Evolutionary conservation across 1,140 invertebrate species (phyloP), one percentile per base, ranked within the genome.

Genomic region (Ruditapes philippinarum): DNA sequence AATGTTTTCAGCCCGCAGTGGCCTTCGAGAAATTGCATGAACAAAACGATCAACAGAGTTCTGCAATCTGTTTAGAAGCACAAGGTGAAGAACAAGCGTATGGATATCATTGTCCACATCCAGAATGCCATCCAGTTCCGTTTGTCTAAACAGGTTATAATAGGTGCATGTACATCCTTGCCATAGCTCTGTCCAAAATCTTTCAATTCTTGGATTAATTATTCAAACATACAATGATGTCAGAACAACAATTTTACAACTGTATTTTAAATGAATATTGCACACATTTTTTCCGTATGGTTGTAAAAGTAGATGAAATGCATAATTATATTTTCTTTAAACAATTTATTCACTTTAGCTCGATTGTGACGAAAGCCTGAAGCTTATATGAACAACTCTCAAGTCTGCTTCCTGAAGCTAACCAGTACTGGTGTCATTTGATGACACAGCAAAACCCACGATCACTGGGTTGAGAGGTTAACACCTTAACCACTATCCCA

Each of bases 171-270:
- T 28, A 84, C 14, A 68, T 51, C 62, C 65, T 51, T 70, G 62
- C 28, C 65, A 84, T 33, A 84, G 62, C 40, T 84, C 60, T 73
- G 62, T 68, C 81, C 40, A 84, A 70, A 84, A 70, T 84, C 81
- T 33, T 73, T 68, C 65, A 31, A 84, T 73, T 22, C 65, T 68
- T 38, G 38, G 49, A 84, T 84, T 33, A 68, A 62, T 81, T 22
- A 54, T 60, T 36, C 19, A 81, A 81, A 81, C 74, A 79, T 40
- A 73, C 68, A 73, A 73, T 73, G 68, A 73, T 73, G 68, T 73
- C 68, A 73, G 68, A 40, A 73, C 68, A 73, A 73, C 33, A 38
- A 25, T 73, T 38, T 22, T 38, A 38, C 68, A 73, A 73, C 19
- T 62, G 19, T n/a, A n/a, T n/a, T 62, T 62, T 62, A n/a, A 62